These are phyloP conservation scores for Chrysemys picta DNA, from an alignment of 2,113 vertebrate species.

Conservation along the genomic window DNA sequence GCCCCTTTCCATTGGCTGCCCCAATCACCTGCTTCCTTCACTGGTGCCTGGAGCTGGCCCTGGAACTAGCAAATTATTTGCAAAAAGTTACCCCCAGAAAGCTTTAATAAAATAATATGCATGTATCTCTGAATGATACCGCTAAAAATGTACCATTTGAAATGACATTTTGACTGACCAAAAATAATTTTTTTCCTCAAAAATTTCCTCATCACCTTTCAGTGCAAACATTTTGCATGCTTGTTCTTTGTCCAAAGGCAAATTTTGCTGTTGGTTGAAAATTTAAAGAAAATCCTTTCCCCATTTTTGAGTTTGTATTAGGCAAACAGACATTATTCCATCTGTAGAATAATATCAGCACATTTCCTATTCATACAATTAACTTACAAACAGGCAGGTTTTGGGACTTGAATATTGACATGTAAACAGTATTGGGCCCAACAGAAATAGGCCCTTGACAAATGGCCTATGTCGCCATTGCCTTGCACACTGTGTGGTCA, in stretches of 20 bases:
- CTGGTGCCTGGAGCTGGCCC: no score
- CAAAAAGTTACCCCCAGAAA: accelerated
- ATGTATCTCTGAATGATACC: neutral
- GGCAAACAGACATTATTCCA: neutral
- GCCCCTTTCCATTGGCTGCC: no score
- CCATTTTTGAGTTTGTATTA: neutral
- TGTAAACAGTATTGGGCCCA: accelerated
- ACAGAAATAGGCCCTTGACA: neutral
- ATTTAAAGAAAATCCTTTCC: neutral
- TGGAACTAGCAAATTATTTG: neutral
- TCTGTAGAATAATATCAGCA: neutral
- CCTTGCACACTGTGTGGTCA: neutral
- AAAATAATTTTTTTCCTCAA: no score
- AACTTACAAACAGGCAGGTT: neutral
- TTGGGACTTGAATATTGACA: accelerated
- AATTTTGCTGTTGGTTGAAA: accelerated
- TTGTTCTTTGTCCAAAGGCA: neutral
- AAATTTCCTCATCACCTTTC: neutral
- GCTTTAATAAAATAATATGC: neutral
- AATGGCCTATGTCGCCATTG: neutral
- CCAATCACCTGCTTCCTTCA: no score
- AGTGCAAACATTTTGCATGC: accelerated
- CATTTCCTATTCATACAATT: neutral
- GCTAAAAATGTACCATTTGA: neutral
- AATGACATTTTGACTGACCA: neutral